These are phyloP conservation scores for Pectinophora gossypiella DNA, from an alignment of 1,140 invertebrate genomes.

Conservation along the genomic window DNA sequence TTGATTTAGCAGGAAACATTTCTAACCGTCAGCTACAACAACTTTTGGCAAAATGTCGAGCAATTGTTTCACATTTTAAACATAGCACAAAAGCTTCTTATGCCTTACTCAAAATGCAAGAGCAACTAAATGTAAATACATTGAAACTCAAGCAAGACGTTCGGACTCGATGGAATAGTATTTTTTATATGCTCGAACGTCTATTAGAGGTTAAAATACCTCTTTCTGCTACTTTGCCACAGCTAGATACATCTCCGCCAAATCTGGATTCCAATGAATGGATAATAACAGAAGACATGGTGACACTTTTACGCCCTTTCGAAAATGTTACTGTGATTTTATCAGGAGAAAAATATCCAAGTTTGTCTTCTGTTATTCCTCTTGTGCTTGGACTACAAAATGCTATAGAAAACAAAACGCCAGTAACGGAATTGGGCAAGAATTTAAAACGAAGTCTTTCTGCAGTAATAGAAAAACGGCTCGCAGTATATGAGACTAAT, in stretches of 20 bases:
- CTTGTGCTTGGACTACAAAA: constrained; percentile 17
- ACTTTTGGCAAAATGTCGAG: constrained; percentile 16
- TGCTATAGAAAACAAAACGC: constrained; percentile 8
- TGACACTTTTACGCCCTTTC: constrained; percentile 12
- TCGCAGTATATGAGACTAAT: constrained; percentile 14
- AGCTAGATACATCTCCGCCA: constrained; percentile 10
- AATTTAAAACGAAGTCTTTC: constrained; percentile 12
- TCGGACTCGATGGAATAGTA: constrained; percentile 28
- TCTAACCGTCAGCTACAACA: constrained; percentile 11
- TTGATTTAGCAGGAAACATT: constrained; percentile 9
- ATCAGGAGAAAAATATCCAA: constrained; percentile 11
- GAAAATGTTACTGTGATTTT: constrained; percentile 16
- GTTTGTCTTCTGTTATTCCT: constrained; percentile 2
- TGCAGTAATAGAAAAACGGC: constrained; percentile 14
- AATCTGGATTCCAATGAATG: constrained; percentile 20
- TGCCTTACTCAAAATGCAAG: constrained; percentile 14
- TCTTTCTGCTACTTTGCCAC: constrained; percentile 14
- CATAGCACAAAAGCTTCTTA: constrained; percentile 14
- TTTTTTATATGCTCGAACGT: constrained; percentile 28
- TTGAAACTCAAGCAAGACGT: constrained; percentile 31
- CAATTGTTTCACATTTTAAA: constrained; percentile 21
- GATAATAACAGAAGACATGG: constrained; percentile 12
- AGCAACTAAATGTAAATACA: constrained; percentile 17
- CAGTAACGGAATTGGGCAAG: constrained; percentile 11
- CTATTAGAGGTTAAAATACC: constrained; percentile 18